These are phyloP conservation scores for Pocillopora grandis DNA, from an alignment of 92 coral and sea anemone species.

Conservation along the genomic window DNA sequence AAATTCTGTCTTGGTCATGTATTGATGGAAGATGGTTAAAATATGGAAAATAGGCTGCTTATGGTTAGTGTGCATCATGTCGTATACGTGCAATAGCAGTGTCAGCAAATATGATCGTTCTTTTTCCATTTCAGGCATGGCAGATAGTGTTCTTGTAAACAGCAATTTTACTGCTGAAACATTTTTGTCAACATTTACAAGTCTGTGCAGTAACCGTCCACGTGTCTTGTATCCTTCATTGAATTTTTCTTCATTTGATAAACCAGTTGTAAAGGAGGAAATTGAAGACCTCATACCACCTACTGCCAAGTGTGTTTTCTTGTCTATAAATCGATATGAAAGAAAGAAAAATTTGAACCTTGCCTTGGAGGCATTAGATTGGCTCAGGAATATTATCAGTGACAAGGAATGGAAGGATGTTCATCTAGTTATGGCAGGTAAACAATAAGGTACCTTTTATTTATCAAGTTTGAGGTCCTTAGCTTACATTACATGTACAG, in stretches of 20 bases:
- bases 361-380: conserved; percentile 84
- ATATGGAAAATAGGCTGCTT: too few relatives aligned
- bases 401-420: conserved; percentile 75
- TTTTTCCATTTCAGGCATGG: conserved; percentile 73
- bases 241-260: conserved; percentile 83
- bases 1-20: too few relatives aligned
- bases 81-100: too few relatives aligned
- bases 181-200: conserved; percentile 76
- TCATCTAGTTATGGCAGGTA: conserved; percentile 95
- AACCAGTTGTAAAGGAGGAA: conserved; percentile 49
- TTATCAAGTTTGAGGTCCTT: too few relatives aligned
- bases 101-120: not conserved
- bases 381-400: conserved; percentile 69
- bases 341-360: conserved; percentile 90
- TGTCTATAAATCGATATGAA: conserved; percentile 96
- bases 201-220: conserved; percentile 68
- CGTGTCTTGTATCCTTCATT: conserved; percentile 89
- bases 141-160: conserved; percentile 88
- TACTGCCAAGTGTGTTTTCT: conserved; percentile 74
- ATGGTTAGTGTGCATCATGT: too few relatives aligned
- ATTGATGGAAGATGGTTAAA: too few relatives aligned
- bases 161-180: conserved; percentile 96
- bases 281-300: conserved; percentile 73
- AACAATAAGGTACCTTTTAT: too few relatives aligned
- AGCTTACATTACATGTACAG: too few relatives aligned